phyloP scores from a whole-genome alignment of 2,888 invertebrate species.

The Rhagium mordax region DNA sequence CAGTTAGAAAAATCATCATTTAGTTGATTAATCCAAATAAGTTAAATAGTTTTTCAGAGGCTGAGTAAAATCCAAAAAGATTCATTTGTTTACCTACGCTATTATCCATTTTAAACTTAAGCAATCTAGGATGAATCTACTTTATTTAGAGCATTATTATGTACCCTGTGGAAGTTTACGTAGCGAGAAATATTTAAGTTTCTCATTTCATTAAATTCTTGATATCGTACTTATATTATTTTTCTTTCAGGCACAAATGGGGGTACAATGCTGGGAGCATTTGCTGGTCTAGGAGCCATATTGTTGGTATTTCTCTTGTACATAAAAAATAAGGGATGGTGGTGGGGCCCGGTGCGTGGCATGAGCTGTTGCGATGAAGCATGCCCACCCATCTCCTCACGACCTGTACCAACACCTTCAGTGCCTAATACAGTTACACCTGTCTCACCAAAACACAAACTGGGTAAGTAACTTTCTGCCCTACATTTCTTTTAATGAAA shows the following conservation, averaged over 20 bases:
- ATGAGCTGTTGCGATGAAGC: slow-evolving; percentile 78
- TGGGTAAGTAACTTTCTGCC: slow-evolving; percentile 66
- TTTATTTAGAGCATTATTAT: no score
- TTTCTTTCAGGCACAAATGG: slow-evolving; percentile 79
- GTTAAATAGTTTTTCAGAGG: no score
- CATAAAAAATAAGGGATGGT: slow-evolving; percentile 85
- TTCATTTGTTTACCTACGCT: no score
- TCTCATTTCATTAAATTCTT: no score
- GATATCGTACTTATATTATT: no score
- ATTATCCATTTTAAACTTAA: no score
- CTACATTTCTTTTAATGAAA: background rate
- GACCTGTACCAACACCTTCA: slow-evolving; percentile 69
- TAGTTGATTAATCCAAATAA: no score
- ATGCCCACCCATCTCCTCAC: slow-evolving; percentile 67
- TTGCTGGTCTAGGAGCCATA: slow-evolving; percentile 87
- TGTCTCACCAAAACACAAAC: slow-evolving; percentile 61
- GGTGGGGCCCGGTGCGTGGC: slow-evolving; percentile 79
- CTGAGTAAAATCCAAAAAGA: no score
- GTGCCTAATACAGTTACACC: slow-evolving; percentile 60
- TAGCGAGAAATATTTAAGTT: no score
- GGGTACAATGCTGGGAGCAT: slow-evolving; percentile 87
- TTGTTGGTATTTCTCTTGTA: slow-evolving; percentile 90
- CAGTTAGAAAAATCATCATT: no score
- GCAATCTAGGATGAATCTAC: no score
- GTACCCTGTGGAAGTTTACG: no score